Evolutionary conservation across 2,113 vertebrate genomes (phyloP), one percentile per base, ranked within the genome.

Genomic region (Elanus axillaris): DNA sequence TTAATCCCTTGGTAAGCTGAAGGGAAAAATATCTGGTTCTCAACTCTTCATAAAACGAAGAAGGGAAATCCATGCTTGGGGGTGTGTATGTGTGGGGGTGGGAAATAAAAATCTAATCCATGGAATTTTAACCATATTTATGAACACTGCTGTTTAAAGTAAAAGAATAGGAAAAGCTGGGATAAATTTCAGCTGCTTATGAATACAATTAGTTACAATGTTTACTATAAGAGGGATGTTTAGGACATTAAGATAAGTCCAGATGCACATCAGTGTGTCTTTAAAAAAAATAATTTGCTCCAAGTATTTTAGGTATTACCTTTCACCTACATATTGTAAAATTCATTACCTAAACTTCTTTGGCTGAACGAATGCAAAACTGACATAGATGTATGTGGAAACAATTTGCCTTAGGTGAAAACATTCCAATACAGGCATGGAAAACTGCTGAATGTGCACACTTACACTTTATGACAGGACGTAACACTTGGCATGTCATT

Each of bases 1-100:
- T 96, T 98, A 97, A 98, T 96, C 92, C 86, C 92, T 96, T 96
- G 91, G 76, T 97, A 96, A 96, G 23, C 45, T 75, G 53, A 96
- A 96, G 93, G 88, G 69, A 95, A 97, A 97, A 96, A 95, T 85
- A 93, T 66, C 86, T 74, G 66, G 16, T 93, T 98, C 90, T 94
- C 94, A 97, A 95, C 31, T 96, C 56, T 80, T 96, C 56, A 80
- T 93, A 97, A 98, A 95, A 56, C 2, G 14, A 78, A 96, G 87
- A 79, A 95, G 78, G 91, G 81, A 90, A 96, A 94, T 58, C 72
- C 34, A 60, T 62, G 36, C 32, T 72, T 27, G 40, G 25, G 16
- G 19, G 52, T 31, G 52, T 53, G 52, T 31, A 31, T 53, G 52
- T 53, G 52, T 31, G 52, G 26, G 17, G 62, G 48, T 6, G 25